phyloP scores from a whole-genome alignment of 2,113 vertebrate species.

The Callopanchax toddi region DNA sequence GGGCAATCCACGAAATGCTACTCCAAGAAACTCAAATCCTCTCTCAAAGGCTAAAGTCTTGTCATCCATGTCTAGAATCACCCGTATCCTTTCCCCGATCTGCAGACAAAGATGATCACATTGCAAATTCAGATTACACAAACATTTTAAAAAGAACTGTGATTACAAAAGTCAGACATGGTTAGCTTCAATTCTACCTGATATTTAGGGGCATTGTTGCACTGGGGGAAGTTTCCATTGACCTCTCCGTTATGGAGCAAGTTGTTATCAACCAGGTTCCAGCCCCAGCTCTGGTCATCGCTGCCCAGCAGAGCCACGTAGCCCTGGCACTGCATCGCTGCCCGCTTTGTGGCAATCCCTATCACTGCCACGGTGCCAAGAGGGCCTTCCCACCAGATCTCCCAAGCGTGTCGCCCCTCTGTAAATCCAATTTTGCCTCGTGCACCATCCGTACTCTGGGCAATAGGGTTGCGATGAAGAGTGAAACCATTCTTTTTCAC shows the following conservation, averaged over 20 bases:
- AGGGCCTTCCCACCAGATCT: slow-evolving; percentile 99
- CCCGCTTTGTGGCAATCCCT: slow-evolving; percentile 95
- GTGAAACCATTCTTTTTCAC: slow-evolving; percentile 99
- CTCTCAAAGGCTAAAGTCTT: slow-evolving; percentile 98
- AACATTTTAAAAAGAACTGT: neutral
- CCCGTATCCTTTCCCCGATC: slow-evolving; percentile 98
- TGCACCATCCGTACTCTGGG: slow-evolving; percentile 97
- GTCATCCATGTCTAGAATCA: slow-evolving; percentile 99
- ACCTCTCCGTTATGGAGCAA: slow-evolving; percentile 97
- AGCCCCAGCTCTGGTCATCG: slow-evolving; percentile 99
- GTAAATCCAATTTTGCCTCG: slow-evolving; percentile 97
- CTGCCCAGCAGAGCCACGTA: slow-evolving; percentile 96
- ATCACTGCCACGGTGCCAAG: slow-evolving; percentile 97
- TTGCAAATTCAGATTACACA: neutral
- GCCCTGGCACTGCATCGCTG: slow-evolving; percentile 97
- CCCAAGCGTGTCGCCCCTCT: slow-evolving; percentile 97
- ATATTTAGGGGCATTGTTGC: slow-evolving; percentile 98
- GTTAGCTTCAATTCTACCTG: slow-evolving; percentile 83
- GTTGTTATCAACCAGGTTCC: slow-evolving; percentile 99
- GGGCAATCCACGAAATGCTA: slow-evolving; percentile 96
- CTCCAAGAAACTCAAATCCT: slow-evolving; percentile 96
- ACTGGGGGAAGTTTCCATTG: slow-evolving; percentile 97
- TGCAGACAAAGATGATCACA: slow-evolving; percentile 69
- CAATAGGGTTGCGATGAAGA: slow-evolving; percentile 97
- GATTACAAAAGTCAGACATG: neutral